phyloP scores from a whole-genome alignment of 2,113 vertebrate genomes.

The Dicerorhinus sumatrensis region DNA sequence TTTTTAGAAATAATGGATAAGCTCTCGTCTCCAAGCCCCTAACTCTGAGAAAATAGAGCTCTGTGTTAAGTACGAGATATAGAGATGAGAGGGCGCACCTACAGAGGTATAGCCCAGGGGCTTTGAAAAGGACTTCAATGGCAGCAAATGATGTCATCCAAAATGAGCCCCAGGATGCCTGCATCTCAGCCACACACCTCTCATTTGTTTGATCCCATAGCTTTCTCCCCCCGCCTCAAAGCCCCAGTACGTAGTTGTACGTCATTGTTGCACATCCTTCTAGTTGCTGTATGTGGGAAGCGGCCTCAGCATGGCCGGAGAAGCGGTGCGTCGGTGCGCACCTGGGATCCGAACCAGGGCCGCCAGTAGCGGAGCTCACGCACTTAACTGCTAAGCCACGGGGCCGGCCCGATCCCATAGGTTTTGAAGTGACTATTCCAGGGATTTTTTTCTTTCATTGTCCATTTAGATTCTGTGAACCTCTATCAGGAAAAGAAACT shows the following conservation, averaged over 20 bases:
- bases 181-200: not conserved
- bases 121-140: not conserved
- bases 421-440: not conserved
- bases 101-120: accelerated
- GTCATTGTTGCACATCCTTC: too few species aligned
- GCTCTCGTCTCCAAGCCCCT: not conserved
- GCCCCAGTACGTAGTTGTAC: too few species aligned
- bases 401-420: too few species aligned
- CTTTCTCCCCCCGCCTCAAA: too few species aligned
- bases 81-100: not conserved
- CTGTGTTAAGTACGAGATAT: not conserved
- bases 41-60: not conserved
- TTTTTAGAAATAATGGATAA: not conserved
- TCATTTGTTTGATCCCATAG: not conserved
- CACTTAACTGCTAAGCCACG: too few species aligned
- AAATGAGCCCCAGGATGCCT: not conserved
- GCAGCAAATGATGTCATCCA: not conserved
- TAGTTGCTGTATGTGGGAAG: too few species aligned
- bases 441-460: not conserved
- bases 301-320: too few species aligned
- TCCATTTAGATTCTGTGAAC: not conserved
- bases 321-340: too few species aligned
- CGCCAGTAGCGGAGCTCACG: too few species aligned
- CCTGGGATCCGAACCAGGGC: too few species aligned
- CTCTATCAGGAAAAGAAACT: not conserved